Evolutionary conservation across 2,888 invertebrate genomes (phyloP).

Genomic region (Magallana nippona): DNA sequence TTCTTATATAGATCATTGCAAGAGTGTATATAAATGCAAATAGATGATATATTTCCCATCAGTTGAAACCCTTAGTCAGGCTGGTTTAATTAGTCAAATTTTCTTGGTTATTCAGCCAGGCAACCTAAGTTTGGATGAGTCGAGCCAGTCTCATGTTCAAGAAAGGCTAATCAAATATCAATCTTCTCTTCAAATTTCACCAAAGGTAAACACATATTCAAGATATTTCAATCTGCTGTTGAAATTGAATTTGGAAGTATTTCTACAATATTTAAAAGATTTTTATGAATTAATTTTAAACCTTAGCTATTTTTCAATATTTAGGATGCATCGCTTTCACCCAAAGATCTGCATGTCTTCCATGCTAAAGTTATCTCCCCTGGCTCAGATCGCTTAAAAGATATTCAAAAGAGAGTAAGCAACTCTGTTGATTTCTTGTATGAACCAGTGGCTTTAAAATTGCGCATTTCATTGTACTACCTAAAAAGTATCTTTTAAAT

Average conservation of each 20-base stretch:
- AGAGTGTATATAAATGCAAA: neutral
- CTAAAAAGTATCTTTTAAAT: neutral
- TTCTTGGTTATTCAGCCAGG: conserved; percentile 20
- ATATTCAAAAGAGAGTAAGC: conserved; percentile 53
- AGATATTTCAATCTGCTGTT: neutral
- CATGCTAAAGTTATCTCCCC: conserved; percentile 43
- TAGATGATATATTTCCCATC: too few relatives aligned
- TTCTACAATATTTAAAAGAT: neutral
- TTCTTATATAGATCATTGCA: neutral
- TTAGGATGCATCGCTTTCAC: conserved; percentile 22
- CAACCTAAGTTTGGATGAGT: conserved; percentile 42
- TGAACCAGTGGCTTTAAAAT: too few relatives aligned
- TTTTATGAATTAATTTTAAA: neutral
- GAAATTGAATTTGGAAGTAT: neutral
- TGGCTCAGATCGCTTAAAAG: conserved; percentile 47
- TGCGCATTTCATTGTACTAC: too few relatives aligned
- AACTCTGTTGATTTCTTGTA: too few relatives aligned
- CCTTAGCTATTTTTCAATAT: neutral
- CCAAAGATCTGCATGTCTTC: conserved; percentile 35
- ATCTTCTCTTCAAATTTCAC: conserved; percentile 25
- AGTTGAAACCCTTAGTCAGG: neutral
- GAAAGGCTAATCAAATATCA: conserved; percentile 48
- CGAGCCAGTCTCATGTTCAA: conserved; percentile 41
- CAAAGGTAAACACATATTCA: conserved; percentile 34
- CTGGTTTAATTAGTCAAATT: neutral